Percentiles rank a stretch among this genome's conserved stretches.
phyloP scores from a whole-genome alignment of 2,888 invertebrate genomes.

The Acronicta psi region DNA sequence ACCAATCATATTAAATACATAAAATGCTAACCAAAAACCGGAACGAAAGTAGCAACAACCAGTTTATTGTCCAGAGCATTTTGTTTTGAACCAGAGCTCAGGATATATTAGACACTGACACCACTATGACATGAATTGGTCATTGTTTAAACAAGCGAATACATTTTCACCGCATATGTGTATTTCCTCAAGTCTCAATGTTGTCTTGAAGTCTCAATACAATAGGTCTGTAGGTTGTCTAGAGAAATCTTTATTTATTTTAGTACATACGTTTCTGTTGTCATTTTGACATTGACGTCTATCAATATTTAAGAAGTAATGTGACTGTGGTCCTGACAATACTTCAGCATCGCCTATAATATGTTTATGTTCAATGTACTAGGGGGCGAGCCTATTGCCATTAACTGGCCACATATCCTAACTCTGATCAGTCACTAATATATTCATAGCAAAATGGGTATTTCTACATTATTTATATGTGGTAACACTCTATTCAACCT shows the following conservation, averaged over 20 bases:
- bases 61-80: slow-evolving; percentile 3
- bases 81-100: slow-evolving; percentile 1
- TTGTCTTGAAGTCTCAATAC: slow-evolving; percentile 18
- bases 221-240: slow-evolving; percentile 21
- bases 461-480: too few species aligned
- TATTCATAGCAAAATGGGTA: too few species aligned
- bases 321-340: too few species aligned
- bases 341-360: too few species aligned
- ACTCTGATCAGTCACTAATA: too few species aligned
- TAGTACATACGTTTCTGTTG: slow-evolving; percentile 6
- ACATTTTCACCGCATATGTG: slow-evolving; percentile 35
- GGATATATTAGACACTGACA: neutral
- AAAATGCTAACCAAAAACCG: slow-evolving; percentile 6
- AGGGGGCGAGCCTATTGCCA: too few species aligned
- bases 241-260: slow-evolving; percentile 37
- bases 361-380: too few species aligned
- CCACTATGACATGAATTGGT: slow-evolving; percentile 44
- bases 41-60: neutral
- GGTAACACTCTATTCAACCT: too few species aligned
- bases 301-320: too few species aligned
- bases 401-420: too few species aligned
- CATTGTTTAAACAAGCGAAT: slow-evolving; percentile 50
- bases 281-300: slow-evolving; percentile 3
- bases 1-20: neutral
- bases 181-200: slow-evolving; percentile 41